Percentiles rank a stretch among this genome's conserved stretches.
Conservation (phyloP, 2,113 vertebrate genomes). For the Peromyscus maniculatus region DNA sequence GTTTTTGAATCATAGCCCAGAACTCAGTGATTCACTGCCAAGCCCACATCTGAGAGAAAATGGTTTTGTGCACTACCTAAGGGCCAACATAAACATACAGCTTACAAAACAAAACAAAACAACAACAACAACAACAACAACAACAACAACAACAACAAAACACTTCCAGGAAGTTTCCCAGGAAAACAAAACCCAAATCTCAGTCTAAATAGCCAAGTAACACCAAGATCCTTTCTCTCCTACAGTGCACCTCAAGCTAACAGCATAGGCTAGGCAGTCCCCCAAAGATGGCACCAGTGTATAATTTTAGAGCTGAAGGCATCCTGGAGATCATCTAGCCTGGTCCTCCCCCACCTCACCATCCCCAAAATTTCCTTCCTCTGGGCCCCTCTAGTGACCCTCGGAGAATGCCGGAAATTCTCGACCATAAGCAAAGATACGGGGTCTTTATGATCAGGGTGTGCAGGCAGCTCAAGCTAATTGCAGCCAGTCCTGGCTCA, state of each 20-base stretch:
- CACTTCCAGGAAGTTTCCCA: slow-evolving; percentile 64
- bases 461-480: slow-evolving; percentile 70
- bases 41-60: background rate
- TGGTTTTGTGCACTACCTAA: background rate
- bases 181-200: slow-evolving; percentile 72
- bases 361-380: slow-evolving; percentile 63
- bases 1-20: background rate
- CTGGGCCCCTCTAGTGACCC: background rate
- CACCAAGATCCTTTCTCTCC: slow-evolving; percentile 15
- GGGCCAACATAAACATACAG: background rate
- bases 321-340: background rate
- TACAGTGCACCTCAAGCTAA: rapidly evolving
- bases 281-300: background rate
- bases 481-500: slow-evolving; percentile 76
- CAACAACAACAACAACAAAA: background rate
- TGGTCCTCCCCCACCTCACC: background rate
- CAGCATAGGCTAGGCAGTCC: background rate
- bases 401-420: background rate
- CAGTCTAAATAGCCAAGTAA: slow-evolving; percentile 64
- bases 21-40: background rate
- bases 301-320: slow-evolving; percentile 31
- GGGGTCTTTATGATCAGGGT: background rate
- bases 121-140: too few species aligned
- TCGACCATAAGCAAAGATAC: background rate
- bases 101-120: background rate